phyloP scores from a whole-genome alignment of 2,797 vertebrate species.

The Cyclura pinguis region DNA sequence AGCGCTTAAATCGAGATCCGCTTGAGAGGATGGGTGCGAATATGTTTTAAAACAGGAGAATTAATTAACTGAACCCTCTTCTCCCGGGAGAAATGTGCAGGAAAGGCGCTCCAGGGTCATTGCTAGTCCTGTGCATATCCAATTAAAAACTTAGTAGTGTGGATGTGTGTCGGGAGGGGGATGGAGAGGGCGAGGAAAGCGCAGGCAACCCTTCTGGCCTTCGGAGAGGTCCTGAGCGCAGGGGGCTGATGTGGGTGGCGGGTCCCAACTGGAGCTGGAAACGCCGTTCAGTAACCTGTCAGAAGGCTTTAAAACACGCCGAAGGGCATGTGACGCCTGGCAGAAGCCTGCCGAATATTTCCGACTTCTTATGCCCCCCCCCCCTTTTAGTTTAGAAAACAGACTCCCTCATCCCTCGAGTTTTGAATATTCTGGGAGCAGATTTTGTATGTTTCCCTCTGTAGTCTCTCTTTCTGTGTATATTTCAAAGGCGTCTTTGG shows the following conservation, averaged over 20 bases:
- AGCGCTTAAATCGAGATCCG: background rate
- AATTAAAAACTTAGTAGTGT: slow-evolving; percentile 72
- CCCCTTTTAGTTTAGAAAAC: background rate
- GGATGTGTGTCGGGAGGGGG: no score
- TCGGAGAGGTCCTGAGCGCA: slow-evolving; percentile 28
- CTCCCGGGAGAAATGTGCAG: background rate
- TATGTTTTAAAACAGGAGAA: no score
- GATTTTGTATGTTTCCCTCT: background rate
- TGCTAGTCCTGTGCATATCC: slow-evolving; percentile 57
- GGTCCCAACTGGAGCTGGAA: background rate
- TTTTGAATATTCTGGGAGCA: background rate
- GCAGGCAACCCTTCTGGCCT: slow-evolving; percentile 44
- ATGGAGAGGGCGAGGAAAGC: background rate
- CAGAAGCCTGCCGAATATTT: background rate
- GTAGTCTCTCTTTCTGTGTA: no score
- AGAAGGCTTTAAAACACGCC: slow-evolving; percentile 1
- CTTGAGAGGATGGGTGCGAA: background rate
- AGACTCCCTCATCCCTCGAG: no score
- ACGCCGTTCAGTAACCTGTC: slow-evolving; percentile 55
- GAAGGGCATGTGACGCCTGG: slow-evolving; percentile 62
- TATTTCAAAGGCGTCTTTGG: background rate
- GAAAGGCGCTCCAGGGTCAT: slow-evolving; percentile 67
- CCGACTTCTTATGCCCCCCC: background rate
- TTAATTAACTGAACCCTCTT: no score
- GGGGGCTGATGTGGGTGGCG: slow-evolving; percentile 14